A percentile compares a stretch with the other conserved stretches of the same genome.
Conservation (phyloP, 2,113 vertebrate genomes). For the Glareola pratincola region DNA sequence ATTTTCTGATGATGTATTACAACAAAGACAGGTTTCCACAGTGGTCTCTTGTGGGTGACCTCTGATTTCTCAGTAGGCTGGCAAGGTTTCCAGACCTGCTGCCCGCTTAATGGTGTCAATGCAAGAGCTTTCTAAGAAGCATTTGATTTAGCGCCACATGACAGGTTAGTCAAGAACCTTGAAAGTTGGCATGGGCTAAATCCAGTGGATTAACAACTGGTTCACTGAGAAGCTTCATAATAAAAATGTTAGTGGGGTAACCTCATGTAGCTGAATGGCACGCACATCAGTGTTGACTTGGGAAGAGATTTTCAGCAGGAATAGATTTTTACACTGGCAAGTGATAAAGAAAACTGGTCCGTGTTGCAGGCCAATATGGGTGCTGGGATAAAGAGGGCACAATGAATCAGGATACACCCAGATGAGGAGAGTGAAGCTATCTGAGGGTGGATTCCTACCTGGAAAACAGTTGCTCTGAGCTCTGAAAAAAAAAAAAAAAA, state of each 20-base stretch:
- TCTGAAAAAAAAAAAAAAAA: no score
- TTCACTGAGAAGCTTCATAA: background rate
- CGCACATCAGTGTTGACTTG: fast-evolving
- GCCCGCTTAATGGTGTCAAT: background rate
- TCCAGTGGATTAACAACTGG: background rate
- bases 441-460: background rate
- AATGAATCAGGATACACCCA: background rate
- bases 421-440: background rate
- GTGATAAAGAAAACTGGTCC: background rate
- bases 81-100: background rate
- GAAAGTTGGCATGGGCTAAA: background rate
- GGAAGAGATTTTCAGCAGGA: background rate
- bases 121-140: background rate
- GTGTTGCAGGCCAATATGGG: background rate
- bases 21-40: background rate
- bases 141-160: background rate
- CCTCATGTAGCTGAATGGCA: background rate
- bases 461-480: background rate
- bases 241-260: background rate
- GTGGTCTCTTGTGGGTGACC: background rate
- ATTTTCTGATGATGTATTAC: background rate
- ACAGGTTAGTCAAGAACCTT: background rate
- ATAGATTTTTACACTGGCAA: background rate
- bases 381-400: background rate
- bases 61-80: background rate